Evolutionary conservation across 2,113 vertebrate genomes (phyloP), one percentile per base, ranked within the genome.

Genomic region (Erpornis zantholeuca): DNA sequence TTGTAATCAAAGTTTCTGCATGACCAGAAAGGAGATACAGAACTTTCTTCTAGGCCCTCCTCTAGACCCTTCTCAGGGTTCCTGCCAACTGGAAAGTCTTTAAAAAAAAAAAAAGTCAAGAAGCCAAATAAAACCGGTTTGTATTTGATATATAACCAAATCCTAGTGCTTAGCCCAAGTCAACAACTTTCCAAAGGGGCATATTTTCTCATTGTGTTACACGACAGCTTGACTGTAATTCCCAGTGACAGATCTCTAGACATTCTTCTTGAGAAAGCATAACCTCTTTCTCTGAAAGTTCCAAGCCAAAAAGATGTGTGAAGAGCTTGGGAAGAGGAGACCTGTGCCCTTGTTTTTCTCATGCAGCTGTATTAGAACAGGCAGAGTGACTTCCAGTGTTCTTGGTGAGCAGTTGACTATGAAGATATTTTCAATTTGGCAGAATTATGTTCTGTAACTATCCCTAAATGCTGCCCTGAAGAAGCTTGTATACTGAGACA

Each of bases 381-480:
- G 23, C 45, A 52, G 1, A 36, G 91, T 70, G 64, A 85, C 38
- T 77, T 53, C 56, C 54, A 15, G 50, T 45, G 45, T 66, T 97
- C 90, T 64, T 72, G 73, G 60, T 59, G 89, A 96, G 86, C 88
- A 63, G 78, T 59, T 88, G 47, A 40, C 64, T 59, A 60, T 59
- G 29, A 53, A 71, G 66, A 19, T 59, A 35, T 49, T 90, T 93
- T 77, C 18, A 17, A 80, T 71, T 72, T 80, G 54, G 77, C 64
- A 76, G 75, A 90, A n/a, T 49, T 28, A 52, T 93, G 79, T 95
- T 97, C 96, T 94, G 61, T 42, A 91, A 90, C 92, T 64, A 75
- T 95, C 90, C 92, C 85, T 90, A 94, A 96, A 96, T 89, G 97
- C 97, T 97, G 95, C 97, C 98, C 97, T 96, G 82, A 94, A 92